Base-by-base conservation (phyloP, 2,888 invertebrate genomes). In the Tetrapedia diversipes region DNA sequence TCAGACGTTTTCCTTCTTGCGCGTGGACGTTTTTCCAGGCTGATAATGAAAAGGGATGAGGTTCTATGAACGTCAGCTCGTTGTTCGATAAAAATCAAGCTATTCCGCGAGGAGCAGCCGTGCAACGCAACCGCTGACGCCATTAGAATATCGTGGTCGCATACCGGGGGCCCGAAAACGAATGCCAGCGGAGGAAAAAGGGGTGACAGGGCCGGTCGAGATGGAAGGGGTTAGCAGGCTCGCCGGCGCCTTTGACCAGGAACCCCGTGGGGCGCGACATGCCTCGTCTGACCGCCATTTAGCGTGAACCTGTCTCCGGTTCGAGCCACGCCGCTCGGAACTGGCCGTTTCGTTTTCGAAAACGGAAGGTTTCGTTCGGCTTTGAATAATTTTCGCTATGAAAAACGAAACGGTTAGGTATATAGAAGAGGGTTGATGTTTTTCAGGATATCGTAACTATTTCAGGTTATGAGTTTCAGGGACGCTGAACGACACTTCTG, bases 261-360 rank as follows among this genome's bases (percentile, higher is more conserved):
- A 87, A 88, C 89, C 90, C 90, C 88, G 88, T 84, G 89, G 90
- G 85, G 90, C 87, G 90, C 89, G 90, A 90, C 90, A 90, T 90
- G 89, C 88, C 86, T 86, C 81, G 89, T 86, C 90, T 87, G 89
- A 89, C 88, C 89, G 89, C 89, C 89, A 90, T 90, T 90, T 90
- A 90, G 90, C 88, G 90, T 90, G 90, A 90, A 90, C 89, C 89
- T 90, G 90, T 90, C 89, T 75, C 78, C 69, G 66, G 59, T 79
- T 65, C 75, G 73, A 80, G 60, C 81, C 82, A 77, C 74, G 76
- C 76, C 45, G 61, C 32, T 29, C 45, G 2, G 72, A 81, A 76
- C 83, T 86, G 83, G 32, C 84, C 81, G 81, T 86, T 87, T 87
- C 84, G 86, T 86, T 88, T 86, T 87, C 81, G 56, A 87, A 87